Evolutionary conservation across 2,888 invertebrate genomes (phyloP).

Genomic region (Creontiades dilutus): DNA sequence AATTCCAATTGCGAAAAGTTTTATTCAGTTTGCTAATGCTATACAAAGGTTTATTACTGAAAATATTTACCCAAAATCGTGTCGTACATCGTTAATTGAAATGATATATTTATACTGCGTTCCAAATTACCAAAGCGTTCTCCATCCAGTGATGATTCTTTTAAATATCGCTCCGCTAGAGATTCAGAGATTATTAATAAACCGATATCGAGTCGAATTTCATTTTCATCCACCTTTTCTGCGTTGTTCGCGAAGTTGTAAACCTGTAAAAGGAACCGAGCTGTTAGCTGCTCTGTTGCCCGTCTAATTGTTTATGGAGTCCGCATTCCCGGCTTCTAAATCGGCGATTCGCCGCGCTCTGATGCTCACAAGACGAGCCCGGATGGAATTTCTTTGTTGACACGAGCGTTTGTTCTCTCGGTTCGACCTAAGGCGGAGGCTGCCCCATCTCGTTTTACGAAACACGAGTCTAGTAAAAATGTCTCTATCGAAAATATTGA

Average conservation of each 20-base stretch:
- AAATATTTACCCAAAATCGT: too few relatives aligned
- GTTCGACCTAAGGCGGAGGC: neutral
- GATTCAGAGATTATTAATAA: too few relatives aligned
- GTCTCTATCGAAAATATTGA: neutral
- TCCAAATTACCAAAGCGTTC: too few relatives aligned
- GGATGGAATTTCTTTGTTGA: conserved; percentile 67
- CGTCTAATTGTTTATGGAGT: conserved; percentile 36
- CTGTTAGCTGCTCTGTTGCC: conserved; percentile 10
- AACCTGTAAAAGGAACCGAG: neutral
- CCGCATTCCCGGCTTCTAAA: conserved; percentile 28
- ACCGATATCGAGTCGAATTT: too few relatives aligned
- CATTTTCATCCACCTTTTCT: neutral
- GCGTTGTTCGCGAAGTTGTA: neutral
- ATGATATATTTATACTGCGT: too few relatives aligned
- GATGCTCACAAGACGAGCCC: conserved; percentile 55
- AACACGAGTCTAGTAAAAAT: conserved; percentile 10
- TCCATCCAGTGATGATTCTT: too few relatives aligned
- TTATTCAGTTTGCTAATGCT: too few relatives aligned
- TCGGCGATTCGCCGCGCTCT: conserved; percentile 60
- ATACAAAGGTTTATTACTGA: too few relatives aligned
- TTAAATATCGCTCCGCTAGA: too few relatives aligned
- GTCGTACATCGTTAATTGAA: too few relatives aligned
- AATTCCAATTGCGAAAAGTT: too few relatives aligned
- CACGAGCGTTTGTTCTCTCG: conserved; percentile 21
- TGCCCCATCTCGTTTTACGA: conserved; percentile 9